Percentiles rank a stretch among this genome's conserved stretches.
phyloP scores from a whole-genome alignment of 1,140 invertebrate genomes.

The Macrobrachium nipponense region DNA sequence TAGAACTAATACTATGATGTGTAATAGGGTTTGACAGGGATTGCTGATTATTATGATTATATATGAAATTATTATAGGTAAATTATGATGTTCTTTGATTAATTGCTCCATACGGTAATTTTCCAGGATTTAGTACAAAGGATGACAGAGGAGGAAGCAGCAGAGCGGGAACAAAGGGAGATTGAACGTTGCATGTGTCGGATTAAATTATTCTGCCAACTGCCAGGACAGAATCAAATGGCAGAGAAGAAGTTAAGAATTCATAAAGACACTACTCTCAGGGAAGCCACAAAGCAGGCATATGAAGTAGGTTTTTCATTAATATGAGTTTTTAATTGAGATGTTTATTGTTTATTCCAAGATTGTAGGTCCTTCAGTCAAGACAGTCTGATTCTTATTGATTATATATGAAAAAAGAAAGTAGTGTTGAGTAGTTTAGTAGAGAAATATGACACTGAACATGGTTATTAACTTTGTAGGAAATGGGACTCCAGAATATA shows the following conservation, averaged over 20 bases:
- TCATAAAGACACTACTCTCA: slow-evolving; percentile 74
- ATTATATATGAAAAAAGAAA: too few relatives aligned
- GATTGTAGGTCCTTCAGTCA: too few relatives aligned
- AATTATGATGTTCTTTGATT: neutral
- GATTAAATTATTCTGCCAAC: slow-evolving; percentile 76
- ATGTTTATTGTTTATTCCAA: neutral
- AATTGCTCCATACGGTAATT: neutral
- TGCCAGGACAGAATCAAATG: slow-evolving; percentile 73
- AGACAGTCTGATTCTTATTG: too few relatives aligned
- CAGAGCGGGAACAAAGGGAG: slow-evolving; percentile 74
- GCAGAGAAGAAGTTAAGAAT: slow-evolving; percentile 73
- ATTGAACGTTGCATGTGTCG: slow-evolving; percentile 76
- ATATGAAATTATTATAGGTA: neutral
- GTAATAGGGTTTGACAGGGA: too few relatives aligned
- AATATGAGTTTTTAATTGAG: neutral
- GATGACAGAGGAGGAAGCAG: slow-evolving; percentile 78
- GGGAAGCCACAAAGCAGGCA: slow-evolving; percentile 73
- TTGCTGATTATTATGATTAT: neutral
- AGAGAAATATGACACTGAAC: too few relatives aligned
- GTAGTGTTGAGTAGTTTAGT: too few relatives aligned
- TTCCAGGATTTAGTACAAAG: slow-evolving; percentile 74
- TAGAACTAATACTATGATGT: too few relatives aligned
- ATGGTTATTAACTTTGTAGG: slow-evolving; percentile 65
- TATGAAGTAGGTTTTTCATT: slow-evolving; percentile 70
- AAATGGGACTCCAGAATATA: slow-evolving; percentile 74